phyloP scores from a whole-genome alignment of 2,888 invertebrate species.

The Syrista parreyssii region DNA sequence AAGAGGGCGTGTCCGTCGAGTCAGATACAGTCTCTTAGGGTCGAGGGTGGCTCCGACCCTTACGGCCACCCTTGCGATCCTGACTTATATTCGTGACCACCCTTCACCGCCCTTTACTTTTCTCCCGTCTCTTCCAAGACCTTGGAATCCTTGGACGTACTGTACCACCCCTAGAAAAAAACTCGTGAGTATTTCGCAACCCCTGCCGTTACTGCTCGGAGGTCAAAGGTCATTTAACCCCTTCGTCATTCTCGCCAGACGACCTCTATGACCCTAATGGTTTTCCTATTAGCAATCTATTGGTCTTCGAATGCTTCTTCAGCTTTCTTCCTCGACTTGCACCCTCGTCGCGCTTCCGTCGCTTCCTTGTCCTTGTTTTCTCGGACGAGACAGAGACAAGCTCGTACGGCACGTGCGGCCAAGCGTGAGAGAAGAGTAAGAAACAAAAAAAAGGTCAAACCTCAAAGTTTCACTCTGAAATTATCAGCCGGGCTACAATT shows the following conservation, averaged over 20 bases:
- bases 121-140: background rate
- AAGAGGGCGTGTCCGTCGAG: slow-evolving; percentile 34
- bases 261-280: background rate
- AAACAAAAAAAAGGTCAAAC: background rate
- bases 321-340: background rate
- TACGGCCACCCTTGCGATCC: slow-evolving; percentile 1
- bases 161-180: background rate
- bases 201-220: background rate
- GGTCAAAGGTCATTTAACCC: background rate
- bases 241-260: background rate
- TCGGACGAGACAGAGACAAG: no score
- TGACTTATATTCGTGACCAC: background rate
- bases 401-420: background rate
- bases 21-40: slow-evolving; percentile 9
- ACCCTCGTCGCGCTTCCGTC: background rate
- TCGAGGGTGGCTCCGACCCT: slow-evolving; percentile 3
- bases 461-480: background rate
- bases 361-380: background rate
- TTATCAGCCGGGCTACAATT: background rate
- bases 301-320: background rate
- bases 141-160: background rate
- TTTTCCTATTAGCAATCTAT: background rate
- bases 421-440: background rate
- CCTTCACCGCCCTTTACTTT: background rate
- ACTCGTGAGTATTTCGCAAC: background rate